Evolutionary conservation across 2,888 invertebrate genomes (phyloP).

Genomic region (Drosophila testacea): DNA sequence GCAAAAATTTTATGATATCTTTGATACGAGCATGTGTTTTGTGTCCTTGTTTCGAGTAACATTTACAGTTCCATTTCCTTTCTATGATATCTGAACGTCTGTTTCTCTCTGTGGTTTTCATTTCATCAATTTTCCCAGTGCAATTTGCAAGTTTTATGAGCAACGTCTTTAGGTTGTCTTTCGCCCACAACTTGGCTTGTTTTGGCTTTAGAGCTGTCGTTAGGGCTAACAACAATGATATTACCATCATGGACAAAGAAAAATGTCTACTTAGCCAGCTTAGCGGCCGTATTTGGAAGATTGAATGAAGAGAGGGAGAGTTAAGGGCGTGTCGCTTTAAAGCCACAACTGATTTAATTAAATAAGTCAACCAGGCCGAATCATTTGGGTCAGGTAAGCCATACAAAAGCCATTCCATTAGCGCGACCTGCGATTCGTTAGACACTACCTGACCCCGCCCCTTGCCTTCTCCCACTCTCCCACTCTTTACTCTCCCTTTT

Average conservation of each 20-base stretch:
- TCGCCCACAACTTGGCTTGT: conserved; percentile 1
- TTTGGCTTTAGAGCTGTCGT: conserved; percentile 40
- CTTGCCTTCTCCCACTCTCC: background rate
- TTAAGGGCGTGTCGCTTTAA: conserved; percentile 42
- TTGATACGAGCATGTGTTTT: conserved; percentile 39
- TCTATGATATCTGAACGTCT: background rate
- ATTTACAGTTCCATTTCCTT: conserved; percentile 5
- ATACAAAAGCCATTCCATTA: conserved; percentile 72
- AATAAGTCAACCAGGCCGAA: conserved; percentile 63
- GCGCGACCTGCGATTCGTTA: conserved; percentile 41
- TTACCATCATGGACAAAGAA: conserved; percentile 13
- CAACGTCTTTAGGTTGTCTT: conserved; percentile 17
- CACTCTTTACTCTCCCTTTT: background rate
- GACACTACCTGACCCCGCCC: background rate
- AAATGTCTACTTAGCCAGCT: conserved; percentile 51
- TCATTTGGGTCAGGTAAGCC: conserved; percentile 59
- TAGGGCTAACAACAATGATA: conserved; percentile 48
- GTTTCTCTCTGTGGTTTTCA: conserved; percentile 32
- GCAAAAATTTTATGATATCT: conserved; percentile 61
- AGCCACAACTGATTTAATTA: conserved; percentile 72
- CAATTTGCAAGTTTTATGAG: conserved; percentile 67
- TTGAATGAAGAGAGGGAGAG: background rate
- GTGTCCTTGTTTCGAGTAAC: conserved; percentile 13
- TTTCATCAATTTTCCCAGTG: conserved; percentile 55
- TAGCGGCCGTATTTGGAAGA: conserved; percentile 18